Base-by-base conservation (phyloP, 2,113 vertebrate genomes). In the Meleagris gallopavo region DNA sequence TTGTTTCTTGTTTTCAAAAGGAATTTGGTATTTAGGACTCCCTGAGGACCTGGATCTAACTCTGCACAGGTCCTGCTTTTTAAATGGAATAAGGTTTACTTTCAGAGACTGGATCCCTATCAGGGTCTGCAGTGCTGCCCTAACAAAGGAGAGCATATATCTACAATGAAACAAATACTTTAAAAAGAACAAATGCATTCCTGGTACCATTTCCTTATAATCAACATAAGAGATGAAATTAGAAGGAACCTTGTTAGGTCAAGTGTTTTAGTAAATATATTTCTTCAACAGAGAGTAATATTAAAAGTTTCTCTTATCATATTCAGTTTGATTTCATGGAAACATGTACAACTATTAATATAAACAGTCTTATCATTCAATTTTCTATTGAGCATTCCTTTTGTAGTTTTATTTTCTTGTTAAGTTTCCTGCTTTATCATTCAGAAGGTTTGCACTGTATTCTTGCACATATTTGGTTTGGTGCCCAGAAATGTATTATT, bases 401-500 rank as follows among this genome's bases (percentile, higher is more conserved):
- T 78, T 85, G 71, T 93, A 75, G 40, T 89, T 90, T 77, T 96
- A 57, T 94, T 95, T 97, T 86, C 34, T 78, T 77, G 90, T 94
- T 65, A 43, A 43, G 87, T 81, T 94, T 95, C 76, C 61, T 91
- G 60, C n/a, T 96, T 96, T 95, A 86, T 86, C 57, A 95, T 95
- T 95, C 91, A 91, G 85, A 80, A 55, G 75, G 72, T 96, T 90
- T 95, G 88, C 46, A 27, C 65, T 96, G 83, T 94, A 94, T 97
- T 96, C 88, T 88, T 95, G 89, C 91, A 95, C 43, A 69, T 95
- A 93, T 94, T 97, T 97, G 96, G 91, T 93, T 95, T 95, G 87
- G 79, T 97, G 94, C 96, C 94, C 96, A 97, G 94, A 97, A 95
- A 93, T 67, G 89, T 95, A 95, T 95, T 94, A 96, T 96, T 97